A percentile compares a stretch with the other conserved stretches of the same genome.
phyloP scores from a whole-genome alignment of 2,888 invertebrate genomes.

The Sinodicranocentrus sp. region DNA sequence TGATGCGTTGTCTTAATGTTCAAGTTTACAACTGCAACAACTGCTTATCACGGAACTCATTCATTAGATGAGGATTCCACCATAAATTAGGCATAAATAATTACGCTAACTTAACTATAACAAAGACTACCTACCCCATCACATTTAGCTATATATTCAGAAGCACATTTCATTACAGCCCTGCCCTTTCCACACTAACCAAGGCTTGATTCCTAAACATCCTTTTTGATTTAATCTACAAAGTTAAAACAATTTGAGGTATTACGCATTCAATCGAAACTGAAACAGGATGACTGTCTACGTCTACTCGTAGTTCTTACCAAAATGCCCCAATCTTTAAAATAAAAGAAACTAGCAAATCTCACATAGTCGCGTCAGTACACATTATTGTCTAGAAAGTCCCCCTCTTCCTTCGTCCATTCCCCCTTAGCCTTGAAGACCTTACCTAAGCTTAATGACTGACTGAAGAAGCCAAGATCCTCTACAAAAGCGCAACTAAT shows the following conservation, averaged over 20 bases:
- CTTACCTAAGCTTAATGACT: neutral
- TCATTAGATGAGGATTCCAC: too few species aligned
- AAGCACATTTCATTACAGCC: too few species aligned
- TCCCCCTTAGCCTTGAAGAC: constrained; percentile 25
- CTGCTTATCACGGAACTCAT: too few species aligned
- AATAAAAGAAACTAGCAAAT: neutral
- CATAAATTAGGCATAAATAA: too few species aligned
- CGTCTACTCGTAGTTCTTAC: constrained; percentile 27
- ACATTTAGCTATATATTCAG: too few species aligned
- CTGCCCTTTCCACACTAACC: constrained; percentile 29
- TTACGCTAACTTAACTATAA: too few species aligned
- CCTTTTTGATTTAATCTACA: neutral
- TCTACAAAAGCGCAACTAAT: too few species aligned
- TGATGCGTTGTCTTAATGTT: too few species aligned
- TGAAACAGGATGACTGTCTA: constrained; percentile 53
- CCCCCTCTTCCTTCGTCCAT: neutral
- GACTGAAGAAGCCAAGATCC: constrained; percentile 18
- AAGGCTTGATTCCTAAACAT: constrained; percentile 22
- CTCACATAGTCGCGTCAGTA: too few species aligned
- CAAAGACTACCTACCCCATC: too few species aligned
- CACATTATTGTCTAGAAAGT: neutral
- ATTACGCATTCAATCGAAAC: constrained; percentile 50
- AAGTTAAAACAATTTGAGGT: constrained; percentile 46
- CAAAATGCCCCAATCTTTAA: constrained; percentile 24
- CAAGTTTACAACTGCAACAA: too few species aligned